Conservation (phyloP, 2,888 invertebrate species). For the Machimus rusticus region DNA sequence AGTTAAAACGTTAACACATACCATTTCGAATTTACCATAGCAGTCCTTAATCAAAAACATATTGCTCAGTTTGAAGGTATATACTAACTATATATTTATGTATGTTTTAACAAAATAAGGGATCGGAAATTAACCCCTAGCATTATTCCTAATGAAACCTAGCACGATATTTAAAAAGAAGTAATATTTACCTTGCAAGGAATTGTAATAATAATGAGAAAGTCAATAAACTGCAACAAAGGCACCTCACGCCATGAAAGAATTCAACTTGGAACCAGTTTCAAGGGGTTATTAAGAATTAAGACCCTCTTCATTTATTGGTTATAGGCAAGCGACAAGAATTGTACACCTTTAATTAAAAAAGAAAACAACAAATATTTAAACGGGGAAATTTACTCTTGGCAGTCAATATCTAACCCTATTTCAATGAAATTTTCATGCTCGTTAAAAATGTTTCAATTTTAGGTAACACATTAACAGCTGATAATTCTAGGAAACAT, state of each 20-base stretch:
- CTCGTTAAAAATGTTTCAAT: background rate
- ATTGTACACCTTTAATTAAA: background rate
- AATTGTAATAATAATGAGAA: background rate
- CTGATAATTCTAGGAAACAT: background rate
- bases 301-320: background rate
- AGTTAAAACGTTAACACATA: no score
- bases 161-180: background rate
- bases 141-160: background rate
- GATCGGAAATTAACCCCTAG: background rate
- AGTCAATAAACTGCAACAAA: background rate
- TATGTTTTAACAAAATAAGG: no score
- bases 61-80: no score
- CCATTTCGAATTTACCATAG: no score
- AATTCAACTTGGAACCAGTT: background rate
- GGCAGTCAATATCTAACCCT: background rate
- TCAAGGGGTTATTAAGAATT: background rate
- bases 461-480: background rate
- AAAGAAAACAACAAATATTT: background rate
- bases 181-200: background rate
- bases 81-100: no score
- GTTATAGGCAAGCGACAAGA: no score
- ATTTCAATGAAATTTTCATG: no score
- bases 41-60: no score
- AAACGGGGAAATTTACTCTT: background rate
- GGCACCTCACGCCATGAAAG: background rate